These are phyloP conservation scores for Lucilia sericata DNA, from an alignment of 1,140 invertebrate species.

Conservation along the genomic window DNA sequence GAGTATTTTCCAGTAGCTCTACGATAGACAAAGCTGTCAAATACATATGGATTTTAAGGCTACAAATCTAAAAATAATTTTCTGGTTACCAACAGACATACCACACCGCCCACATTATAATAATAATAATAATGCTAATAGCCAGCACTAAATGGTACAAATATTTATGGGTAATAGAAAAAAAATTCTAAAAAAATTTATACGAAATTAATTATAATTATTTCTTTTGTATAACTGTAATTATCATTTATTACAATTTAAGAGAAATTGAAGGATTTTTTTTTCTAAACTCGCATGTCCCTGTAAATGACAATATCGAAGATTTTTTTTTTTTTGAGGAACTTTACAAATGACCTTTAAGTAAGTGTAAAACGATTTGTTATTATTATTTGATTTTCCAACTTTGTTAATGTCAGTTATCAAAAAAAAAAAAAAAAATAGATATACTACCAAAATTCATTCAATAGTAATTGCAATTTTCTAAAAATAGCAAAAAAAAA, in stretches of 20 bases:
- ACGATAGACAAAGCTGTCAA: neutral
- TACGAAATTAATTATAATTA: too few species aligned
- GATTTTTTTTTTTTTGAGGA: neutral
- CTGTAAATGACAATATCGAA: neutral
- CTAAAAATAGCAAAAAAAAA: neutral
- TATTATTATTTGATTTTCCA: slow-evolving; percentile 24
- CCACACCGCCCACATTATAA: too few species aligned
- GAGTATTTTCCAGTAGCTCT: neutral
- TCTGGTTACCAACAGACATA: neutral
- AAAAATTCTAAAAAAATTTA: too few species aligned
- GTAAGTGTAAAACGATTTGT: neutral
- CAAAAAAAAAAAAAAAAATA: neutral
- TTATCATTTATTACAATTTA: slow-evolving; percentile 11
- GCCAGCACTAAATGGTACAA: too few species aligned
- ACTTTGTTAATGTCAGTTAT: neutral
- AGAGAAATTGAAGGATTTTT: neutral
- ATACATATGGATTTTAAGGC: neutral
- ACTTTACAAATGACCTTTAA: neutral
- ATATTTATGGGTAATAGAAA: too few species aligned
- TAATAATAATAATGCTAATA: too few species aligned
- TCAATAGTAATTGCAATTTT: neutral
- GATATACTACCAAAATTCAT: neutral
- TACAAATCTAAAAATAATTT: neutral
- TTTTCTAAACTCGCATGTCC: neutral
- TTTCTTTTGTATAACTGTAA: neutral